Evolutionary conservation across 2,888 invertebrate species (phyloP).

Genomic region (Synanthedon tipuliformis): DNA sequence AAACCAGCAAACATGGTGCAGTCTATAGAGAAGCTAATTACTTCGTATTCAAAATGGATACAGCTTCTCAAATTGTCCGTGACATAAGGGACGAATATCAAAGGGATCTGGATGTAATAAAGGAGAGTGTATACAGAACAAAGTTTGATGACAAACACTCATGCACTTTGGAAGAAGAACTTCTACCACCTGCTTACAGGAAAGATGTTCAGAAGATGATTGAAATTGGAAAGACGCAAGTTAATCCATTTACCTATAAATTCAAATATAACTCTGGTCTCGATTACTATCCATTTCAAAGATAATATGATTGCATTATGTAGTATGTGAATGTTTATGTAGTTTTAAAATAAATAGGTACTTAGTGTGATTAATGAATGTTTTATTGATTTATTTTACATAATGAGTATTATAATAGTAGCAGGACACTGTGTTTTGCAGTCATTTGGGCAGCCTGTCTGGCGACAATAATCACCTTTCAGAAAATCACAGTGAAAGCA

Average conservation of each 20-base stretch:
- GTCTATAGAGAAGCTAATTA: conserved; percentile 75
- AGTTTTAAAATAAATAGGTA: too few relatives aligned
- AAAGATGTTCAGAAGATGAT: conserved; percentile 80
- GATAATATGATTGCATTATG: conserved; percentile 41
- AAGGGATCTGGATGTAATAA: conserved; percentile 83
- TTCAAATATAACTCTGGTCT: conserved; percentile 81
- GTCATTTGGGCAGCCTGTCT: too few relatives aligned
- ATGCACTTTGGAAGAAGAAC: conserved; percentile 83
- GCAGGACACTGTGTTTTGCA: too few relatives aligned
- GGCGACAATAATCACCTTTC: too few relatives aligned
- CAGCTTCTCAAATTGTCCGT: conserved; percentile 71
- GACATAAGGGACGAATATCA: conserved; percentile 76
- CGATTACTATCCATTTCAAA: conserved; percentile 87
- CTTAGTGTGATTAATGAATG: too few relatives aligned
- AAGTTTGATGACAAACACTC: conserved; percentile 35
- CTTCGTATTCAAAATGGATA: conserved; percentile 77
- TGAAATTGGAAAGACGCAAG: conserved; percentile 69
- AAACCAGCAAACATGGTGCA: conserved; percentile 75
- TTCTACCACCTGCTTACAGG: conserved; percentile 83
- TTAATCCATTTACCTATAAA: conserved; percentile 68
- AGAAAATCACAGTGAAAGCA: too few relatives aligned
- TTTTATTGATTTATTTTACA: conserved; percentile 6
- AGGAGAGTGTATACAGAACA: conserved; percentile 71
- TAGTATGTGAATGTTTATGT: too few relatives aligned
- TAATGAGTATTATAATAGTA: too few relatives aligned